Base-by-base conservation (phyloP, 2,113 vertebrate species). In the Sterrhoptilus dennistouni region DNA sequence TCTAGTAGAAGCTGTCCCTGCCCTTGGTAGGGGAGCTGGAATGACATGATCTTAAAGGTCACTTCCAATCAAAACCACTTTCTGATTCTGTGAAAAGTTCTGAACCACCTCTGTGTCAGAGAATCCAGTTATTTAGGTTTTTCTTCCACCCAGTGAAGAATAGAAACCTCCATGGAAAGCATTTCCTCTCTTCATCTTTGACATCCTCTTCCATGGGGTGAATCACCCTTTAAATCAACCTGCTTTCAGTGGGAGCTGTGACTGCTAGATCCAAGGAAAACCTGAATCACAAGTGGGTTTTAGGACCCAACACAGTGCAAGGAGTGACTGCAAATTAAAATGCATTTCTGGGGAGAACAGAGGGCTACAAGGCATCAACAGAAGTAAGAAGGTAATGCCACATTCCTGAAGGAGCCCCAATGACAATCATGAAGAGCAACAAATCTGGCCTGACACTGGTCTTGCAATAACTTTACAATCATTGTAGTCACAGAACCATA, bases 261-360 rank as follows among this genome's bases (percentile, higher is more conserved):
- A 17, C 42, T 21, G 21, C 25, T 24, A n/a, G 12, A 59, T 27
- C 47, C 53, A 47, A 42, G 68, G 45, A 24, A 85, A 79, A 63
- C 21, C 38, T 29, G 19, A 52, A 44, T 12, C 47, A 24, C 0
- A 0, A 27, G 10, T 4, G 1, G 5, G 6, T 36, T 90, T 87
- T n/a, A 60, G n/a, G 27, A 71, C 18, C 25, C 28, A 65, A 53
- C 11, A 57, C 20, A 12, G 5, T 11, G 16, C 29, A n/a, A 69
- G 53, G 8, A 40, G 31, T 20, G 9, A 40, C 15, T 0, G 1
- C 20, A 56, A 92, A 80, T 69, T 1, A n/a, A 66, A 60, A 72
- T 2, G 0, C 2, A 4, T 76, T 72, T 77, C 36, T 83, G 25
- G 28, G 10, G 3, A 52, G 24, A 56, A 31, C 3, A n/a, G 19